phyloP scores from a whole-genome alignment of 2,113 vertebrate genomes.

The Psophia crepitans region DNA sequence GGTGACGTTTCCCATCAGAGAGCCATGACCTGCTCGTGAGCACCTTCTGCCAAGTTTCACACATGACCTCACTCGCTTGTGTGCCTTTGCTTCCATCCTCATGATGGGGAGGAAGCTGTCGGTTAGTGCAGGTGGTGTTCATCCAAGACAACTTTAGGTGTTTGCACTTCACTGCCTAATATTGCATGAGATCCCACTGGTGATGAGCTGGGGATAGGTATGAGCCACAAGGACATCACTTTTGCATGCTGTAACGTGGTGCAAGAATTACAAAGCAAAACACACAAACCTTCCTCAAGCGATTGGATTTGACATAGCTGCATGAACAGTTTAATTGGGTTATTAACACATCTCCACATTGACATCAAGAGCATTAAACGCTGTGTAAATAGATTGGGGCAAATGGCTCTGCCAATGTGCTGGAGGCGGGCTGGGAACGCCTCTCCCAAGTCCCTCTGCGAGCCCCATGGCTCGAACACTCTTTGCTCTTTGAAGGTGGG shows the following conservation, averaged over 20 bases:
- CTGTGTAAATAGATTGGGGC: not conserved
- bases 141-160: not conserved
- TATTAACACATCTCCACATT: slow-evolving; percentile 47
- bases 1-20: accelerated
- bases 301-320: slow-evolving; percentile 8
- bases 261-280: not conserved
- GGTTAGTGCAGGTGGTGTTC: accelerated
- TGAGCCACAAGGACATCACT: not conserved
- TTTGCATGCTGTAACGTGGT: not conserved
- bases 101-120: accelerated
- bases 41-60: not conserved
- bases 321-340: slow-evolving; percentile 44
- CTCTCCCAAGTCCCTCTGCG: not conserved
- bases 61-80: accelerated
- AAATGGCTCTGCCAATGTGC: not conserved
- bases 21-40: not conserved
- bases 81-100: not conserved
- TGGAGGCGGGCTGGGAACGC: not conserved
- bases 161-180: not conserved
- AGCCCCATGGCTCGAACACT: accelerated
- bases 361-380: not conserved
- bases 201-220: not conserved
- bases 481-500: not conserved
- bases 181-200: not conserved
- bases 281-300: not conserved